Percentiles rank a stretch among this genome's conserved stretches.
These are phyloP conservation scores for Vanessa atalanta DNA, from an alignment of 1,140 invertebrate genomes.

Conservation along the genomic window DNA sequence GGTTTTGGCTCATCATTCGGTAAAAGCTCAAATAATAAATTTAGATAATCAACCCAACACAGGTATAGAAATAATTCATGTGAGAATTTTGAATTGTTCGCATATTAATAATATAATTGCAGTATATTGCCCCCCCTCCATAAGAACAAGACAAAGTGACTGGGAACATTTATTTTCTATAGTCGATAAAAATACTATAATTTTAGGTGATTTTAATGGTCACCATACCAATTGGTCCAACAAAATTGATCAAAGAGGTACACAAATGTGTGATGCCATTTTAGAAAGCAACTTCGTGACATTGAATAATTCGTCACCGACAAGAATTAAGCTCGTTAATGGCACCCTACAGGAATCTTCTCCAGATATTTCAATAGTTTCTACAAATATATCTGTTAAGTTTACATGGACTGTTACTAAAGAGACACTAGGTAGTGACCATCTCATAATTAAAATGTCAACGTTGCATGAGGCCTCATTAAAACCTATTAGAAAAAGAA, in stretches of 20 bases:
- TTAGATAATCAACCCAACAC: neutral
- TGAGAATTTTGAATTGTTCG: constrained; percentile 33
- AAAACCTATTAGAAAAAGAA: constrained; percentile 14
- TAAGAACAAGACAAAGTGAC: constrained; percentile 31
- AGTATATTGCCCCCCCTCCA: constrained; percentile 36
- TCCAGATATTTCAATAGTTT: neutral
- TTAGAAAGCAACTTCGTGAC: constrained; percentile 29
- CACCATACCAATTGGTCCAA: constrained; percentile 39
- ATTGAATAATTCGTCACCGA: constrained; percentile 34
- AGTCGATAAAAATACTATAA: constrained; percentile 25
- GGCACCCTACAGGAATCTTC: neutral
- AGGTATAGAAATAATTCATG: constrained; percentile 16
- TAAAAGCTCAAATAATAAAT: constrained; percentile 11
- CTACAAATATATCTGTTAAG: neutral
- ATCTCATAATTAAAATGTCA: constrained; percentile 39
- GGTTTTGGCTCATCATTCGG: neutral
- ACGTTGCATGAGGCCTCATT: neutral
- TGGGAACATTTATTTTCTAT: constrained; percentile 40
- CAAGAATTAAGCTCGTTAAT: constrained; percentile 16
- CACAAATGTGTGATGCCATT: constrained; percentile 28
- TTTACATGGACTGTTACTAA: constrained; percentile 18
- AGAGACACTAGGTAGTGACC: constrained; percentile 44
- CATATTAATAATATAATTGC: constrained; percentile 35
- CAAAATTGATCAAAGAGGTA: constrained; percentile 34
- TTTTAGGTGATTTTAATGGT: constrained; percentile 40